These are phyloP conservation scores for Psephotus haematonotus DNA, from an alignment of 2,113 vertebrate genomes.

Conservation along the genomic window DNA sequence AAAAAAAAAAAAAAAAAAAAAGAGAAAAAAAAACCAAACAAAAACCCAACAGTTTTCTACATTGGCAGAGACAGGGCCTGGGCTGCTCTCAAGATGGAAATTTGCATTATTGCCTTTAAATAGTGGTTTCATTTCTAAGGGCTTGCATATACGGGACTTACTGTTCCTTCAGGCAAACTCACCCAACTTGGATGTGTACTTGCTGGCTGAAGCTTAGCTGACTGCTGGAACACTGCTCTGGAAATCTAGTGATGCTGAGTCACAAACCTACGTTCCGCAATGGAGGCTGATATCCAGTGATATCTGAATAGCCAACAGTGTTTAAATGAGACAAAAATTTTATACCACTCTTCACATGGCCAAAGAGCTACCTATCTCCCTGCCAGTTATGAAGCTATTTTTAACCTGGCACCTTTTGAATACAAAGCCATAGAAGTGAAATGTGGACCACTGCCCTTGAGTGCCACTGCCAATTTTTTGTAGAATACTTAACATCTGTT, in stretches of 20 bases:
- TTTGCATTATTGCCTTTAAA: background rate
- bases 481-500: background rate
- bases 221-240: background rate
- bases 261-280: background rate
- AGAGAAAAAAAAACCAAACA: no score
- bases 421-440: background rate
- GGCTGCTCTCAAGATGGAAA: background rate
- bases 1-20: background rate
- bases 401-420: background rate
- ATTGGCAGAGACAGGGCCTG: background rate
- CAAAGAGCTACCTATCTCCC: background rate
- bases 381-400: background rate
- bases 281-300: background rate
- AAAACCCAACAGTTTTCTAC: background rate
- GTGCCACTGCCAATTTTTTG: background rate
- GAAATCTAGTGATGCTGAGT: background rate
- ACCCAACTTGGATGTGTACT: background rate
- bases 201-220: background rate
- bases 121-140: background rate
- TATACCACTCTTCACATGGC: accelerated
- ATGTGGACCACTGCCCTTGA: background rate
- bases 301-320: background rate
- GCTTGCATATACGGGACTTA: background rate
- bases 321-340: background rate
- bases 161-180: background rate